Conservation (phyloP, 2,113 vertebrate species). For the Mus musculus region GRCm39 chr4:49489001-49489500, state of each 20-base stretch:
- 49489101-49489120: neutral
- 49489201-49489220: neutral
- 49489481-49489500: neutral
- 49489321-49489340: neutral
- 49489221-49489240: neutral
- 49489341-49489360: neutral
- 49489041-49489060: neutral
- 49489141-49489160: neutral
- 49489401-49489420: neutral
- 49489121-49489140: neutral
- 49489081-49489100: neutral
- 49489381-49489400: neutral
- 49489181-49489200: neutral
- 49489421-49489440: neutral
- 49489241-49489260: neutral
- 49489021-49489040: neutral
- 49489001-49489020: neutral
- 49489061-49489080: neutral
- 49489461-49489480: neutral
- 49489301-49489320: neutral
- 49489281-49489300: neutral
- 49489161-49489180: neutral
- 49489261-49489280: neutral
- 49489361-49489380: neutral
- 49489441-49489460: neutral